Evolutionary conservation across 1,140 invertebrate species (phyloP).

Genomic region (Euwallacea fornicatus): DNA sequence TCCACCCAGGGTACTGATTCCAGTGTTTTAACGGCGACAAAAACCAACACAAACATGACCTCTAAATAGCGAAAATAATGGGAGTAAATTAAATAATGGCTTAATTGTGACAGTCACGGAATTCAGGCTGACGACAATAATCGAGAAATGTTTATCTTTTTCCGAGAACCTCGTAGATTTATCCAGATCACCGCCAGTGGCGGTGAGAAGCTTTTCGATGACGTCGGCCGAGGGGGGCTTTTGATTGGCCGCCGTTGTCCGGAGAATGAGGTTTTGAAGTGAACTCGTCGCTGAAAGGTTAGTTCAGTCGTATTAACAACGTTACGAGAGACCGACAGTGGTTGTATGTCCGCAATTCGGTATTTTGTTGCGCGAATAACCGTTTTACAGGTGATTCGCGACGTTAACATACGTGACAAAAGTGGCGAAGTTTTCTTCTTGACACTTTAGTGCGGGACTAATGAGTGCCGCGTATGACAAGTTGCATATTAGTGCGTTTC

Average conservation of each 20-base stretch:
- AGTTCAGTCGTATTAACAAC: conserved; percentile 35
- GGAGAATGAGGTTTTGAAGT: conserved; percentile 45
- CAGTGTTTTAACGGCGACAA: too few species aligned
- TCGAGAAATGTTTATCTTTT: conserved; percentile 3
- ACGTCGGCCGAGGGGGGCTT: conserved; percentile 35
- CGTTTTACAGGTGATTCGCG: conserved; percentile 18
- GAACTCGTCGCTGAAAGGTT: conserved; percentile 46
- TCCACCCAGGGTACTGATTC: too few species aligned
- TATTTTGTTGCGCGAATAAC: conserved; percentile 20
- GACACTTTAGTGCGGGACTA: too few species aligned
- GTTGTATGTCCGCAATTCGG: not conserved
- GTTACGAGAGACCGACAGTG: too few species aligned
- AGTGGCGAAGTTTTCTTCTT: too few species aligned
- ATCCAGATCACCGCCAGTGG: conserved; percentile 32
- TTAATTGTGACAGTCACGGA: not conserved
- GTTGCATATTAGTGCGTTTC: too few species aligned
- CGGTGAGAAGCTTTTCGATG: conserved; percentile 31
- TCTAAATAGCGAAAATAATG: not conserved
- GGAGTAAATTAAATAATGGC: not conserved
- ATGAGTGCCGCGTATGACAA: too few species aligned
- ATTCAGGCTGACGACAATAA: not conserved
- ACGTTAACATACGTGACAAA: too few species aligned
- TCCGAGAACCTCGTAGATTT: conserved; percentile 21
- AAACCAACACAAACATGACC: not conserved
- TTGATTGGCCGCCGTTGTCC: not conserved